These are phyloP conservation scores for Mionectes olivaceus DNA, from an alignment of 2,797 vertebrate species.

Conservation along the genomic window DNA sequence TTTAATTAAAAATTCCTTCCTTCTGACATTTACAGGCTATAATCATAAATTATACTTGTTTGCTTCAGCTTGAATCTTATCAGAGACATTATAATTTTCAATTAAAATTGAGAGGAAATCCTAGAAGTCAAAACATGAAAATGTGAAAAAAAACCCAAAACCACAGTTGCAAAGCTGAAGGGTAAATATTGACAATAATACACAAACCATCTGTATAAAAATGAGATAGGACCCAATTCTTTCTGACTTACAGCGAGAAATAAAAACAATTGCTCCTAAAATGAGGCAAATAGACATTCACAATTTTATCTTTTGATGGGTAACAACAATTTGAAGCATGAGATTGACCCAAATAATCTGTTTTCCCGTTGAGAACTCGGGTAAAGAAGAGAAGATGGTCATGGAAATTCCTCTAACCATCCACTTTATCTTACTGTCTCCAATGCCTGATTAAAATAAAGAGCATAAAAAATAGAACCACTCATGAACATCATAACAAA, in stretches of 20 bases:
- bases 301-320: background rate
- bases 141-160: fast-evolving
- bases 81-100: background rate
- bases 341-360: fast-evolving
- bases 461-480: background rate
- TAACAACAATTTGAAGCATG: background rate
- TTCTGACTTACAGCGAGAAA: background rate
- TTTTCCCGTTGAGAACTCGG: background rate
- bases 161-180: background rate
- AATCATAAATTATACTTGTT: background rate
- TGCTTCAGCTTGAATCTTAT: background rate
- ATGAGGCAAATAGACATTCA: fast-evolving
- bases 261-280: background rate
- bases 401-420: background rate
- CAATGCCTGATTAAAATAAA: fast-evolving
- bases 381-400: background rate
- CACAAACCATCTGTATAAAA: background rate
- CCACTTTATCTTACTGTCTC: background rate
- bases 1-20: slow-evolving; percentile 13
- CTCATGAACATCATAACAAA: background rate
- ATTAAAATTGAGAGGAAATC: background rate
- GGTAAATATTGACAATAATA: background rate
- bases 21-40: background rate
- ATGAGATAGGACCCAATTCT: background rate
- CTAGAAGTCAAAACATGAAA: background rate